phyloP scores from a whole-genome alignment of 2,797 vertebrate species.

The Eulemur mongoz region DNA sequence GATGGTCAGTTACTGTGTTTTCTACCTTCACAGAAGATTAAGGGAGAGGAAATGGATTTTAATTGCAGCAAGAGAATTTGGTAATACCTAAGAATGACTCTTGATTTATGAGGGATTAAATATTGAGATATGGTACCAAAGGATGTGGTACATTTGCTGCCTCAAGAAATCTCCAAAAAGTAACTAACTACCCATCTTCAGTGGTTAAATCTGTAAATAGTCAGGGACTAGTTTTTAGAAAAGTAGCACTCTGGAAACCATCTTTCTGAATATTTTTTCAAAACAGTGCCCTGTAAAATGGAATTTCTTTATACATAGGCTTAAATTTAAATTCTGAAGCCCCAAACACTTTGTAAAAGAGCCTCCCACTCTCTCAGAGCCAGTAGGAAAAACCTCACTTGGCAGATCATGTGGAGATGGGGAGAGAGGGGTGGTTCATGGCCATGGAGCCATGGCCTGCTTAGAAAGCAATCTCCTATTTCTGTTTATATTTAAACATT shows the following conservation, averaged over 20 bases:
- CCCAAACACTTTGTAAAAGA: constrained; percentile 31
- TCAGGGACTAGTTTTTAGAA: not conserved
- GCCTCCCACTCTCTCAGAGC: constrained; percentile 14
- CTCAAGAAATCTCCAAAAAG: constrained; percentile 27
- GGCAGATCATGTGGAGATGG: not conserved
- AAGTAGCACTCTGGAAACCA: not conserved
- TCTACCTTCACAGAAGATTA: constrained; percentile 12
- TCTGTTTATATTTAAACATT: not conserved
- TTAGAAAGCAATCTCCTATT: not conserved
- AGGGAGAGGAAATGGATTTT: not conserved
- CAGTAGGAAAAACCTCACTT: constrained; percentile 8
- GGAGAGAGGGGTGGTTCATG: not conserved
- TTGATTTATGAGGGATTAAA: constrained; percentile 43
- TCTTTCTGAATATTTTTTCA: constrained; percentile 37
- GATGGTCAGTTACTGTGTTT: constrained; percentile 14
- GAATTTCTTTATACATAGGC: constrained; percentile 21
- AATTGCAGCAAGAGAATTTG: constrained; percentile 29
- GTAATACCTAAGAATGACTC: constrained; percentile 37
- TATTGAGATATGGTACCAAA: constrained; percentile 37
- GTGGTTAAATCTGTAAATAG: not conserved
- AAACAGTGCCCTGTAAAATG: constrained; percentile 24
- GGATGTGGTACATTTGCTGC: not conserved
- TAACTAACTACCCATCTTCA: not conserved
- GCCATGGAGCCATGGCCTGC: not conserved
- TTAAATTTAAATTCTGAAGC: constrained; percentile 52